phyloP scores from a whole-genome alignment of 2,113 vertebrate species.

The Anguilla japonica region DNA sequence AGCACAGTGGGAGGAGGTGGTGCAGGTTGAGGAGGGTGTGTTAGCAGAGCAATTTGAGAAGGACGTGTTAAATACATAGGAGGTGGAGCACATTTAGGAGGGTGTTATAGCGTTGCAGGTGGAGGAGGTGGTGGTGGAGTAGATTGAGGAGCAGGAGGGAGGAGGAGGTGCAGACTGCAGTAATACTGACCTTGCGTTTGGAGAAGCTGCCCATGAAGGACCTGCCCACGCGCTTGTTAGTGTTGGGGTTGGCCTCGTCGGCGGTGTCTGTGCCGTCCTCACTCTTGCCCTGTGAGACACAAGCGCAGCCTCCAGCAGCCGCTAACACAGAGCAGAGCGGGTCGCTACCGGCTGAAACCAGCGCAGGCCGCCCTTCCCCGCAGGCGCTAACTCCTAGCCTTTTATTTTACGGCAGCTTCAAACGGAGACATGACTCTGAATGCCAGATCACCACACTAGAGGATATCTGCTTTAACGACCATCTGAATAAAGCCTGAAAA shows the following conservation, averaged over 20 bases:
- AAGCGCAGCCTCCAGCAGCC: conserved; percentile 16
- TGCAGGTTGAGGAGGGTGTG: too few relatives aligned
- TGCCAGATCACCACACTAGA: too few relatives aligned
- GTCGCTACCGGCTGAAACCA: background rate
- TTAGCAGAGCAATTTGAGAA: too few relatives aligned
- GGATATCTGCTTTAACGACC: background rate
- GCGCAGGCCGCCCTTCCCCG: background rate
- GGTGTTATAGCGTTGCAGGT: too few relatives aligned
- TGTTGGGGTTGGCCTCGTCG: conserved; percentile 70
- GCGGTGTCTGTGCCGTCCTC: conserved; percentile 77
- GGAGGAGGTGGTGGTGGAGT: too few relatives aligned
- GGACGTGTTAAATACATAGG: too few relatives aligned
- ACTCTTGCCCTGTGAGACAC: conserved; percentile 69
- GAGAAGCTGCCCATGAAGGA: conserved; percentile 85
- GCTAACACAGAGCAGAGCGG: background rate
- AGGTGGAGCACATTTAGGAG: too few relatives aligned
- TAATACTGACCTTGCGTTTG: conserved; percentile 80
- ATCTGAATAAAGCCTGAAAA: background rate
- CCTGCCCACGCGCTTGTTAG: conserved; percentile 70
- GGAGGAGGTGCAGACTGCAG: background rate
- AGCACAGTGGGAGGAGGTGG: too few relatives aligned
- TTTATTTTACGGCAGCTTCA: background rate
- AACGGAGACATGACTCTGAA: background rate
- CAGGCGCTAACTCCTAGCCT: background rate
- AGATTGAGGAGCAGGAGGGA: background rate